Percentiles rank a stretch among this genome's conserved stretches.
Conservation (phyloP, 2,113 vertebrate genomes). For the Nettapus auritus region DNA sequence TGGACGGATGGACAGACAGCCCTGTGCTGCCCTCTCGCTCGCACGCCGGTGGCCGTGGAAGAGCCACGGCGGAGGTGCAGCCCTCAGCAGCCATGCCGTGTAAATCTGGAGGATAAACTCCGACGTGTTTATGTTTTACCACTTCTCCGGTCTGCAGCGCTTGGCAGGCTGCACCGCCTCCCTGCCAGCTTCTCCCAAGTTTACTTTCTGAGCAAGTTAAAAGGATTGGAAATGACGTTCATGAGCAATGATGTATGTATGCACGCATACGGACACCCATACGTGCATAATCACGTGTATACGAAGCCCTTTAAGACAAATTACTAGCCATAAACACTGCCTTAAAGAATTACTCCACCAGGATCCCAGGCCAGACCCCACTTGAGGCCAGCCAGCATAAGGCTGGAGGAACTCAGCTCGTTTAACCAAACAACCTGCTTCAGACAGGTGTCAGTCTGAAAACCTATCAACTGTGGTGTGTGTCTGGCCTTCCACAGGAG, state of each 20-base stretch:
- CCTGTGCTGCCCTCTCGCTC: not conserved
- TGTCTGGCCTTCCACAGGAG: not conserved
- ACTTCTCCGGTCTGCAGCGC: slow-evolving; percentile 53
- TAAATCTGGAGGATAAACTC: slow-evolving; percentile 54
- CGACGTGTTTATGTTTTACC: slow-evolving; percentile 68
- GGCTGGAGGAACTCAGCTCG: not conserved
- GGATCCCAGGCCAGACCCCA: not conserved
- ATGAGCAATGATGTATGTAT: not conserved
- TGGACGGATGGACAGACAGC: not conserved
- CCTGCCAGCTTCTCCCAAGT: slow-evolving; percentile 54
- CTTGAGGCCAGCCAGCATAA: not conserved
- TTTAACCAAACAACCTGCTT: not conserved
- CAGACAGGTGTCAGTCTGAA: not conserved
- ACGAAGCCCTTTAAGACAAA: slow-evolving; percentile 32
- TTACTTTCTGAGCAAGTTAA: slow-evolving; percentile 56
- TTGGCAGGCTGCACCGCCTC: slow-evolving; percentile 6
- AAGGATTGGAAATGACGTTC: slow-evolving; percentile 9
- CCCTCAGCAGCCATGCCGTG: not conserved
- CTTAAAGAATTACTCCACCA: not conserved
- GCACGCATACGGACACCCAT: not conserved
- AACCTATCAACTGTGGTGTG: not conserved
- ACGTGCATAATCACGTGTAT: not conserved
- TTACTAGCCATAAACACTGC: slow-evolving; percentile 30
- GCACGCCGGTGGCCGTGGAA: rapidly evolving
- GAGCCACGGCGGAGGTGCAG: rapidly evolving